Evolutionary conservation across 2,888 invertebrate species (phyloP).

Genomic region (Acronicta psi): DNA sequence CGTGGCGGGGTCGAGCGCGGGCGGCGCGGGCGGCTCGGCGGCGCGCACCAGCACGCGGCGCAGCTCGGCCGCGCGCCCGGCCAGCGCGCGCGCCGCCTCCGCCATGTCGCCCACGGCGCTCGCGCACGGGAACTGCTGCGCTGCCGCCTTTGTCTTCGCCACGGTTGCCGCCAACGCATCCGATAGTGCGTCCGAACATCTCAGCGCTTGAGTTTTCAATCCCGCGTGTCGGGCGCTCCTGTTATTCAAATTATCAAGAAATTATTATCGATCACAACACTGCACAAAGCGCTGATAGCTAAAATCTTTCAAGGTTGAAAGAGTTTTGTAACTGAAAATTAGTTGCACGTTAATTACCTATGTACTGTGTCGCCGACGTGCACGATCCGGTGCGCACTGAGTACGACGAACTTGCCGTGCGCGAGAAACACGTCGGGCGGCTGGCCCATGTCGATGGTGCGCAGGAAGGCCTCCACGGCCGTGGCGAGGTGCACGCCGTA

Average conservation of each 20-base stretch:
- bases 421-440: conserved; percentile 98
- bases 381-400: conserved; percentile 97
- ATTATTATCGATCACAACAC: too few relatives aligned
- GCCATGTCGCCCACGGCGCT: conserved; percentile 98
- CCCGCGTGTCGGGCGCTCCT: conserved; percentile 94
- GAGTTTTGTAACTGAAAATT: too few relatives aligned
- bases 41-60: conserved; percentile 93
- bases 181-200: conserved; percentile 94
- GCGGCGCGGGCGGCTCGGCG: conserved; percentile 83
- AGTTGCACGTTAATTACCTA: conserved; percentile 64
- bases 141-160: conserved; percentile 96
- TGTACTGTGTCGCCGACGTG: conserved; percentile 98
- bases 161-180: conserved; percentile 95
- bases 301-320: too few relatives aligned
- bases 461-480: conserved; percentile 97
- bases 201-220: conserved; percentile 92
- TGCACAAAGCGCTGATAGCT: too few relatives aligned
- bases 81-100: conserved; percentile 95
- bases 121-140: conserved; percentile 97
- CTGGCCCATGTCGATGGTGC: conserved; percentile 97
- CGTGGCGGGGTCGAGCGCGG: conserved; percentile 67
- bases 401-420: conserved; percentile 97
- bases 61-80: conserved; percentile 94
- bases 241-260: conserved; percentile 28
- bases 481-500: conserved; percentile 95